A percentile compares a stretch with the other conserved stretches of the same genome.
Conservation (phyloP, 1,140 invertebrate genomes). For the Drosophila pectinifera region DNA sequence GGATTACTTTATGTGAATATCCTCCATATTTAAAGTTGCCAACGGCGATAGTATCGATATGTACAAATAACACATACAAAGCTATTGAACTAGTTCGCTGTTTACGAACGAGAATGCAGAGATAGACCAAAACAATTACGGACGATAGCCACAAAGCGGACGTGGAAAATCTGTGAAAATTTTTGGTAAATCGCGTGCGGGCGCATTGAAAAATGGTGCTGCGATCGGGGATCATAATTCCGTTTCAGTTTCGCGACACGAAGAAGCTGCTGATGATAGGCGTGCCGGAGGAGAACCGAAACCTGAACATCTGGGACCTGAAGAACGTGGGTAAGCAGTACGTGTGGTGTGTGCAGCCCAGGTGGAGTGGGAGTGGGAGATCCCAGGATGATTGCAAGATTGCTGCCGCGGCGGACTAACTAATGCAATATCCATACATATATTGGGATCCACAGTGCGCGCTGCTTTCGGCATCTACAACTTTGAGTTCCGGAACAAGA, state of each 20-base stretch:
- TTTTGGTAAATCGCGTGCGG: conserved; percentile 80
- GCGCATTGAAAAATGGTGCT: conserved; percentile 81
- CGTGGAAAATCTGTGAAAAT: conserved; percentile 79
- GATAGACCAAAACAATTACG: conserved; percentile 80
- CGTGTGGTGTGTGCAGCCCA: not conserved
- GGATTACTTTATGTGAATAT: too few species aligned
- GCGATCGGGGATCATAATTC: conserved; percentile 82
- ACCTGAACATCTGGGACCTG: conserved; percentile 82
- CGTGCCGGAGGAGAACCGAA: conserved; percentile 78
- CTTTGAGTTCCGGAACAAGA: conserved; percentile 83
- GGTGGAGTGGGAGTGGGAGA: conserved; percentile 6
- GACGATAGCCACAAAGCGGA: conserved; percentile 70
- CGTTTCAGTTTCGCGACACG: conserved; percentile 83
- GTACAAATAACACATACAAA: not conserved
- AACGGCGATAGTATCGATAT: not conserved
- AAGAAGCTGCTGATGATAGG: conserved; percentile 83
- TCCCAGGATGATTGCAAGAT: not conserved
- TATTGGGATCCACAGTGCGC: conserved; percentile 57
- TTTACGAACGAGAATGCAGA: conserved; percentile 73
- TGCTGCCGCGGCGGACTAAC: not conserved
- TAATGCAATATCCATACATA: conserved; percentile 3
- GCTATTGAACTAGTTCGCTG: conserved; percentile 45
- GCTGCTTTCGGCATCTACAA: conserved; percentile 83
- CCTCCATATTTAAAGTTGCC: not conserved
- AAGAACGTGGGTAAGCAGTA: conserved; percentile 79